These are phyloP conservation scores for Andrena cerasifolii DNA, from an alignment of 1,140 invertebrate species.

Conservation along the genomic window DNA sequence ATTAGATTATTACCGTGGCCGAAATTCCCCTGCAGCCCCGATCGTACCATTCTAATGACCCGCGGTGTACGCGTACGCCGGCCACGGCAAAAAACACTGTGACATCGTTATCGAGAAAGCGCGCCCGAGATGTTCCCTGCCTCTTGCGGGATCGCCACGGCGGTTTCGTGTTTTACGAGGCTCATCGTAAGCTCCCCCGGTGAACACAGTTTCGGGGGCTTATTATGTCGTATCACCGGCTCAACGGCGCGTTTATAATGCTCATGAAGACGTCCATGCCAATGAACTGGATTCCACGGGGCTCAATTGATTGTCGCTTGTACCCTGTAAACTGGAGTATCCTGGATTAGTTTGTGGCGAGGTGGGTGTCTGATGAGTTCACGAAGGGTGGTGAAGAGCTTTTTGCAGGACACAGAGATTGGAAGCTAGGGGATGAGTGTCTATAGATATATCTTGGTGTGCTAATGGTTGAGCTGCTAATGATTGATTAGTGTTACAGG, in stretches of 20 bases:
- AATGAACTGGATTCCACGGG: too few relatives aligned
- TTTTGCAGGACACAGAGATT: too few relatives aligned
- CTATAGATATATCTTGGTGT: too few relatives aligned
- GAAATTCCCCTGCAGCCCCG: slow-evolving; percentile 22
- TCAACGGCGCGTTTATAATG: neutral
- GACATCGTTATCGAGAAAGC: slow-evolving; percentile 37
- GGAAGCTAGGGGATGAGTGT: too few relatives aligned
- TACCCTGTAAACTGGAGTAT: too few relatives aligned
- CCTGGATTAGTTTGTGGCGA: too few relatives aligned
- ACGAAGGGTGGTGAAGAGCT: too few relatives aligned
- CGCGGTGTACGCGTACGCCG: neutral
- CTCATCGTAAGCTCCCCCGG: neutral
- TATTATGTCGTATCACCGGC: slow-evolving; percentile 7
- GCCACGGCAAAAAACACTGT: slow-evolving; percentile 10
- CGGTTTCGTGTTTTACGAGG: slow-evolving; percentile 10
- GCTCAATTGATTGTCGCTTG: too few relatives aligned
- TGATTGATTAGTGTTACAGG: too few relatives aligned
- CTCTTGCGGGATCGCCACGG: too few relatives aligned
- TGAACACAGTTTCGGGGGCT: neutral
- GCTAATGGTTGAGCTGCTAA: too few relatives aligned
- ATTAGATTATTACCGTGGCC: slow-evolving; percentile 62
- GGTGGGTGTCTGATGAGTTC: too few relatives aligned
- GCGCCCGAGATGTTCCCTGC: neutral
- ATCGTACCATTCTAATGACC: slow-evolving; percentile 27
- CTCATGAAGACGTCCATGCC: neutral